Evolutionary conservation across 2,113 vertebrate genomes (phyloP).

Genomic region (Pagrus major): DNA sequence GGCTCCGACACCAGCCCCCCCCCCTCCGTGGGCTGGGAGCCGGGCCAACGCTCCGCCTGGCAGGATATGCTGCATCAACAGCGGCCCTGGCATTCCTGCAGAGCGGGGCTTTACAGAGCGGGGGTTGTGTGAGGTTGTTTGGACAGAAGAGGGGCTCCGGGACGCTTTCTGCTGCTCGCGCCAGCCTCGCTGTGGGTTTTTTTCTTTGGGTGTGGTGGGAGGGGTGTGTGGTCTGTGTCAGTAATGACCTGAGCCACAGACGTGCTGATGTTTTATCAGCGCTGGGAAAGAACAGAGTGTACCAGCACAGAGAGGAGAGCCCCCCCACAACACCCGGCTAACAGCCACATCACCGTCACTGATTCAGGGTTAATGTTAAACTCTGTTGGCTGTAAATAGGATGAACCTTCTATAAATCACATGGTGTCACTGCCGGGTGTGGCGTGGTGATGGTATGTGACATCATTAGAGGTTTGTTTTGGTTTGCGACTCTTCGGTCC

Average conservation of each 20-base stretch:
- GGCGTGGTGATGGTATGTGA: not conserved
- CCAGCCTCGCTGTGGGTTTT: slow-evolving; percentile 16
- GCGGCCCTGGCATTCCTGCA: slow-evolving; percentile 38
- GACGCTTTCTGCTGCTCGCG: slow-evolving; percentile 3
- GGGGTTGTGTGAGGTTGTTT: slow-evolving; percentile 55
- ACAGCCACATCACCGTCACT: not conserved
- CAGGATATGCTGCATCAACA: slow-evolving; percentile 60
- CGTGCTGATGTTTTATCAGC: slow-evolving; percentile 17
- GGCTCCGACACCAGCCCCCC: not conserved
- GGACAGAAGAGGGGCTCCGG: slow-evolving; percentile 30
- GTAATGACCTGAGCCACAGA: not conserved
- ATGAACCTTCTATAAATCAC: not conserved
- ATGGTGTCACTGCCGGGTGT: not conserved
- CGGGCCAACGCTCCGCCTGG: slow-evolving; percentile 38
- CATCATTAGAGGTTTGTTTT: slow-evolving; percentile 11
- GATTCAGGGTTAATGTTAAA: not conserved
- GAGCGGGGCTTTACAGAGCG: slow-evolving; percentile 23
- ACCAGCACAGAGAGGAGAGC: not conserved
- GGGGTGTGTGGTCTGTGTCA: slow-evolving; percentile 18
- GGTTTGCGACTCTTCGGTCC: not conserved
- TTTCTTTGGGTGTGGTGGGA: not conserved
- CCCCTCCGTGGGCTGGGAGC: slow-evolving; percentile 32
- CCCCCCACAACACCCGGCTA: not conserved
- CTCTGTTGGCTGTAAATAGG: not conserved
- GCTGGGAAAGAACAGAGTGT: not conserved